Evolutionary conservation across 2,797 vertebrate species (phyloP), one percentile per base, ranked within the genome.

Genomic region (Zalophus californianus): DNA sequence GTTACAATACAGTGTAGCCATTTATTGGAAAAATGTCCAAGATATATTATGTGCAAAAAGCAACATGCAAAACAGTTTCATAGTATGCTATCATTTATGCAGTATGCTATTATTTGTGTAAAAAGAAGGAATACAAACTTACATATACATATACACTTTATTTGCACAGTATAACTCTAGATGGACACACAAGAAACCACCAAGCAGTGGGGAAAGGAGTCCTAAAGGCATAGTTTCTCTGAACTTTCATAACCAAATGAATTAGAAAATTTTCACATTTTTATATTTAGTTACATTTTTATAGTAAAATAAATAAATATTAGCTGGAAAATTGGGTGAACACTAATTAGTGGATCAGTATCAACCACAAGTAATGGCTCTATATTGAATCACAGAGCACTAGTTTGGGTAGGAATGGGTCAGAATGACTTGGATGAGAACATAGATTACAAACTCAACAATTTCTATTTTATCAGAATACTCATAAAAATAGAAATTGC

Each of bases 231-330:
- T 32, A 77, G 1, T 44, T 75, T 82, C 75, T 38, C 50, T 77
- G n/a, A 58, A 86, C 87, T 87, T 96, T 87, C 38, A 58, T 32
- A 82, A 50, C 4, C n/a, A 87, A 60, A 68, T 62, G 10, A 94
- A 62, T 83, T 82, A 91, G 16, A 44, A 94, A 72, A 80, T 2
- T 11, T 90, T 68, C 29, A 54, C 29, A 93, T 56, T 83, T 87
- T 13, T 35, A 44, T 41, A 41, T 72, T 41, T 41, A 41, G 48
- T 50, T 70, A 68, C 4, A 82, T 44, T 77, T 91, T 83, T 44
- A 68, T 29, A 62, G n/a, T 83, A 78, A 91, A 94, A 82, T 87
- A 29, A 90, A 83, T 25, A 58, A 54, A 86, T 73, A 41, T 58
- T 87, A 88, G 21, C n/a, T 60, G 11, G 54, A 77, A 83, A 83